These are phyloP conservation scores for Lepidocyrtinus sp. DNA, from an alignment of 2,888 invertebrate species.

Conservation along the genomic window DNA sequence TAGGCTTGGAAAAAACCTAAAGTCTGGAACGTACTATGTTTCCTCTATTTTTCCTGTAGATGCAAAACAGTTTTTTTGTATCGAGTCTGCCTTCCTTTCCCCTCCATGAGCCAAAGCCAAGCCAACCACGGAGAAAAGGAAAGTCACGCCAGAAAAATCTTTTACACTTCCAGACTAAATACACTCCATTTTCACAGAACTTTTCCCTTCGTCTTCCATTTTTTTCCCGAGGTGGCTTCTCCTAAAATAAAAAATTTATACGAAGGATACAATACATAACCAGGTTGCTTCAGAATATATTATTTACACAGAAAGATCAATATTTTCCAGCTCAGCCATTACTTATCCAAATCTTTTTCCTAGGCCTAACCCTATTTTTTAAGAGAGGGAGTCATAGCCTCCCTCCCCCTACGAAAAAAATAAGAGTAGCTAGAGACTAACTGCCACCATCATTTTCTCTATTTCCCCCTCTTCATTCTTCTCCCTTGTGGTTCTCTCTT, in stretches of 20 bases:
- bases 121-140: constrained; percentile 31
- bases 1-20: too few relatives aligned
- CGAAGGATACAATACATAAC: too few relatives aligned
- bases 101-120: constrained; percentile 40
- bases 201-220: constrained; percentile 43
- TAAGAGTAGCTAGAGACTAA: too few relatives aligned
- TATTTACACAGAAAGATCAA: constrained; percentile 56
- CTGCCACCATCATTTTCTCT: constrained; percentile 53
- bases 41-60: constrained; percentile 10
- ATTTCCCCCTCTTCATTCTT: constrained; percentile 34
- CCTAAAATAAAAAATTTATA: too few relatives aligned
- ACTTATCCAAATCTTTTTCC: constrained; percentile 55
- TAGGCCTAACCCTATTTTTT: too few relatives aligned
- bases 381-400: too few relatives aligned
- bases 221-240: constrained; percentile 42
- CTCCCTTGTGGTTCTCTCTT: too few relatives aligned
- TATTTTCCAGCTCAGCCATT: constrained; percentile 66
- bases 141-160: constrained; percentile 59
- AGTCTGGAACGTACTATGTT: neutral
- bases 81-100: too few relatives aligned
- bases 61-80: constrained; percentile 31
- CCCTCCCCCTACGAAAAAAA: constrained; percentile 38
- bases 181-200: constrained; percentile 64
- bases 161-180: constrained; percentile 30
- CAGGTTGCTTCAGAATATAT: too few relatives aligned